Conservation (phyloP, 1,140 invertebrate species). For the Mizuhopecten yessoensis region DNA sequence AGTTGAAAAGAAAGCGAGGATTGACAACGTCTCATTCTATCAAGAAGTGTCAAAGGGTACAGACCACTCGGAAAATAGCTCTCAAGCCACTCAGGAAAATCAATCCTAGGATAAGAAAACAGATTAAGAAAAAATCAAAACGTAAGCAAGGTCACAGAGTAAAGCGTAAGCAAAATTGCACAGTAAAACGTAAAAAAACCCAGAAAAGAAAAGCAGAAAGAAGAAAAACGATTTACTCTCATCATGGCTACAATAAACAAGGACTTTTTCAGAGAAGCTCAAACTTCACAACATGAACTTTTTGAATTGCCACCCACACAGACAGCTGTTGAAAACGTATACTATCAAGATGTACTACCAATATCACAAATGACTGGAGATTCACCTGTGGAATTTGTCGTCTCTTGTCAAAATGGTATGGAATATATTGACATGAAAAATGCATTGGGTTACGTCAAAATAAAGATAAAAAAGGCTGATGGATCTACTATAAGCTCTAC, state of each 20-base stretch:
- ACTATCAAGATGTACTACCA: conserved; percentile 61
- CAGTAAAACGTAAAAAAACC: too few relatives aligned
- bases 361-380: conserved; percentile 60
- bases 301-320: conserved; percentile 65
- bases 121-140: conserved; percentile 34
- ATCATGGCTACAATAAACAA: conserved; percentile 41
- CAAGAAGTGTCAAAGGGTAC: neutral
- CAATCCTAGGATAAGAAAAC: too few relatives aligned
- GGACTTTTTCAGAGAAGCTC: conserved; percentile 58
- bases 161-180: too few relatives aligned
- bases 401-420: conserved; percentile 65
- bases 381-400: conserved; percentile 57
- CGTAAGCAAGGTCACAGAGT: neutral
- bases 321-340: conserved; percentile 48
- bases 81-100: neutral
- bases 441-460: conserved; percentile 55
- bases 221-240: too few relatives aligned
- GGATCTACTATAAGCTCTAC: neutral
- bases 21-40: neutral
- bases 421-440: conserved; percentile 64
- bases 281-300: conserved; percentile 54
- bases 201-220: too few relatives aligned
- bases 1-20: conserved; percentile 46
- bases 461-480: conserved; percentile 60
- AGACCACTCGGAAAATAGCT: neutral